Percentiles rank a stretch among this genome's conserved stretches.
Conservation (phyloP, 2,113 vertebrate genomes). For the Pelobates fuscus region DNA sequence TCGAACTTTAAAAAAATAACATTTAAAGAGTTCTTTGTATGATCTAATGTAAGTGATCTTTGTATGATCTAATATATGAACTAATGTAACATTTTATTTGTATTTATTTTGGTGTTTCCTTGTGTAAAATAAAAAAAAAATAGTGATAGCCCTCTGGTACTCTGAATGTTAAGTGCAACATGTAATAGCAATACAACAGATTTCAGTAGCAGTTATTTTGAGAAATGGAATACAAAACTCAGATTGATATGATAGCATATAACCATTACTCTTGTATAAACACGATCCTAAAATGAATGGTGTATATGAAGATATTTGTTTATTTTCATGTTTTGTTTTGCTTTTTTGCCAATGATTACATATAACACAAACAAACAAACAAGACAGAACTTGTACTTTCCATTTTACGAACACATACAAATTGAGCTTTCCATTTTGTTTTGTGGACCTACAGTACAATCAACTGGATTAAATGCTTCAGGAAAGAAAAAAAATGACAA, state of each 20-base stretch:
- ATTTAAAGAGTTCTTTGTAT: too few relatives aligned
- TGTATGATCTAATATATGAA: too few relatives aligned
- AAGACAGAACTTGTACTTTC: slow-evolving; percentile 6
- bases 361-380: not conserved
- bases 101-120: too few relatives aligned
- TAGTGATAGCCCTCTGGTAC: too few relatives aligned
- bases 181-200: not conserved
- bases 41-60: too few relatives aligned
- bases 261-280: not conserved
- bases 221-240: not conserved
- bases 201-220: not conserved
- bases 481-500: not conserved
- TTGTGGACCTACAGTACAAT: not conserved
- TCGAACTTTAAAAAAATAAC: too few relatives aligned
- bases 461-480: not conserved
- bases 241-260: not conserved
- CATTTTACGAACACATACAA: slow-evolving; percentile 1
- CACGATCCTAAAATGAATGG: not conserved
- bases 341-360: not conserved
- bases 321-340: not conserved
- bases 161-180: not conserved
- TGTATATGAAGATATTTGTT: not conserved
- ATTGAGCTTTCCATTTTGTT: slow-evolving; percentile 10
- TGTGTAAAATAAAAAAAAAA: too few relatives aligned
- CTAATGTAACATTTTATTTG: too few relatives aligned